Evolutionary conservation across 2,888 invertebrate species (phyloP).

Genomic region (Villa cingulata): DNA sequence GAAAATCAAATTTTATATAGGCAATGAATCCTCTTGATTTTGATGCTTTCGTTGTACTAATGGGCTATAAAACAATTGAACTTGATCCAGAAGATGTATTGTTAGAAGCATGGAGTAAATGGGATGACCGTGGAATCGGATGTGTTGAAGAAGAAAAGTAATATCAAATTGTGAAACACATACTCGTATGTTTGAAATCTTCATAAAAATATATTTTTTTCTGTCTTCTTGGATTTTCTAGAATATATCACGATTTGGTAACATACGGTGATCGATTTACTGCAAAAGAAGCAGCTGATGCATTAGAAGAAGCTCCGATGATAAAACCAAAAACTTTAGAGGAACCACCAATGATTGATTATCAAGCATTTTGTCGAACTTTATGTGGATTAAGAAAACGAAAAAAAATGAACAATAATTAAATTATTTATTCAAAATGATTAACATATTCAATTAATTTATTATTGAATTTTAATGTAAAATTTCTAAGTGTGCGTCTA

Average conservation of each 20-base stretch:
- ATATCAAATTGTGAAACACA: no score
- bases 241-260: constrained; percentile 51
- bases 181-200: background rate
- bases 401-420: constrained; percentile 13
- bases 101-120: constrained; percentile 47
- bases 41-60: constrained; percentile 47
- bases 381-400: constrained; percentile 45
- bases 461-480: no score
- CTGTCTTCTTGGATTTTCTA: no score
- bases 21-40: constrained; percentile 46
- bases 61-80: constrained; percentile 47
- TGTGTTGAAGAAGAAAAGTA: constrained; percentile 49
- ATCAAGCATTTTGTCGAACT: constrained; percentile 47
- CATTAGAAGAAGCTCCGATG: constrained; percentile 47
- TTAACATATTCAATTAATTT: no score
- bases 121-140: constrained; percentile 49
- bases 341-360: constrained; percentile 46
- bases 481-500: no score
- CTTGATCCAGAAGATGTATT: constrained; percentile 51
- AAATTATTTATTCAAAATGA: no score
- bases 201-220: no score
- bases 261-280: constrained; percentile 52
- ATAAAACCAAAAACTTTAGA: constrained; percentile 38
- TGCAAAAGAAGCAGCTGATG: constrained; percentile 46
- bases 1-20: constrained; percentile 17